Conservation (phyloP, 2,888 invertebrate species). For the Ichneumoninae sp. region DNA sequence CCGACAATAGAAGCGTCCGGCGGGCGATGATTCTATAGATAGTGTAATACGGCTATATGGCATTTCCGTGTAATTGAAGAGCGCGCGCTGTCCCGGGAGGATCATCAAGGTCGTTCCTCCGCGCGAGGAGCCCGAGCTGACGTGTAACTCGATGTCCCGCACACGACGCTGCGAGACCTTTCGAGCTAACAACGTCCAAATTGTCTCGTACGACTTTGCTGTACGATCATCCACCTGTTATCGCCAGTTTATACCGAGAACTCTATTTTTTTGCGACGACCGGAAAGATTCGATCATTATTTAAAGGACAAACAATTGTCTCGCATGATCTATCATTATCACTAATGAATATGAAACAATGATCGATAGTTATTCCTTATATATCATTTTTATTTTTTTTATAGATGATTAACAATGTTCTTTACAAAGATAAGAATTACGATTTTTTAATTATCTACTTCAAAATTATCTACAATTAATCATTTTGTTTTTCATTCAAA, state of each 20-base stretch:
- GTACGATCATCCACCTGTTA: not conserved
- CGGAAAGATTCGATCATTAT: not conserved
- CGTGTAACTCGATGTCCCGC: constrained; percentile 9
- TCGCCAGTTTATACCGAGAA: not conserved
- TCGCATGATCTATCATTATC: no score
- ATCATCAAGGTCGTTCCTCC: constrained; percentile 15
- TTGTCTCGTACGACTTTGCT: not conserved
- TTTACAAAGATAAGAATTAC: not conserved
- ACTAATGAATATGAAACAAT: no score
- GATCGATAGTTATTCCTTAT: no score
- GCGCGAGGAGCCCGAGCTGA: constrained; percentile 3
- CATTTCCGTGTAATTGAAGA: constrained; percentile 28
- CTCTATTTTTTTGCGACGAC: not conserved
- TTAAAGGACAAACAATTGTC: not conserved
- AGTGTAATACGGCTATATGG: constrained; percentile 11
- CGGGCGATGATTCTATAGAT: constrained; percentile 3
- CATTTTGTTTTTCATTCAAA: no score
- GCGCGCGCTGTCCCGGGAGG: constrained; percentile 25
- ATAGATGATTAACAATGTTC: not conserved
- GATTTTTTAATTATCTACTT: not conserved
- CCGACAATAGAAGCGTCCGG: constrained; percentile 17
- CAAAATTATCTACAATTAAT: no score
- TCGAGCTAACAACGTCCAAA: not conserved
- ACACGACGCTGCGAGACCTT: constrained; percentile 9
- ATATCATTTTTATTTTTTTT: no score